These are phyloP conservation scores for Anadara kagoshimensis DNA, from an alignment of 1,140 invertebrate genomes.

Conservation along the genomic window DNA sequence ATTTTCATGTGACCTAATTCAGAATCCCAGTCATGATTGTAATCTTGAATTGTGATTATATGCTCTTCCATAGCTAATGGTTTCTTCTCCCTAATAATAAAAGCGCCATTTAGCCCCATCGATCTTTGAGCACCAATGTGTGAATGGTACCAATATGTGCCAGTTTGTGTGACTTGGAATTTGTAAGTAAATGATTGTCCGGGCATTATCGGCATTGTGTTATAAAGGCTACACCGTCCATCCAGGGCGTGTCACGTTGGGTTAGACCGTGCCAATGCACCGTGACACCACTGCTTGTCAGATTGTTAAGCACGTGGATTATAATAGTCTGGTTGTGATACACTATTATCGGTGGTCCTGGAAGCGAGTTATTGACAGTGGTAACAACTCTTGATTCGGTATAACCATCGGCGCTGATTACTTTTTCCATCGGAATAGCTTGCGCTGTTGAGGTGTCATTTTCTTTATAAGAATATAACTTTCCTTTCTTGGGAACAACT, in stretches of 20 bases:
- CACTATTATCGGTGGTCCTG: conserved; percentile 78
- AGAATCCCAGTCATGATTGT: conserved; percentile 35
- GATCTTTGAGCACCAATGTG: conserved; percentile 41
- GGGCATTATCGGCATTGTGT: conserved; percentile 93
- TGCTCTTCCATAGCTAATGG: conserved; percentile 36
- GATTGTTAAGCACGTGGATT: conserved; percentile 87
- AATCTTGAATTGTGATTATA: conserved; percentile 56
- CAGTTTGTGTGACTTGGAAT: conserved; percentile 36
- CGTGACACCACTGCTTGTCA: conserved; percentile 85
- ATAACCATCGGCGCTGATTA: no score
- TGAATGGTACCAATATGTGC: conserved; percentile 52
- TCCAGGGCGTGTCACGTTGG: conserved; percentile 87
- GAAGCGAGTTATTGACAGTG: conserved; percentile 60
- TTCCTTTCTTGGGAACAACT: no score
- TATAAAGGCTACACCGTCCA: conserved; percentile 91
- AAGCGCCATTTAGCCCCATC: conserved; percentile 45
- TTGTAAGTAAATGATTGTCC: conserved; percentile 87
- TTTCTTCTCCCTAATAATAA: conserved; percentile 42
- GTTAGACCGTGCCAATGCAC: conserved; percentile 92
- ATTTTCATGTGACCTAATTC: conserved; percentile 52
- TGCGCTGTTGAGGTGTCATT: no score
- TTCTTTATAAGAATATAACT: no score
- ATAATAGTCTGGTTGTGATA: conserved; percentile 90
- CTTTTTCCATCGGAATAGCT: no score
- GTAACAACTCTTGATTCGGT: conserved; percentile 34